Evolutionary conservation across 2,888 invertebrate species (phyloP), one percentile per base, ranked within the genome.

Genomic region (Drosophila engyochracea): DNA sequence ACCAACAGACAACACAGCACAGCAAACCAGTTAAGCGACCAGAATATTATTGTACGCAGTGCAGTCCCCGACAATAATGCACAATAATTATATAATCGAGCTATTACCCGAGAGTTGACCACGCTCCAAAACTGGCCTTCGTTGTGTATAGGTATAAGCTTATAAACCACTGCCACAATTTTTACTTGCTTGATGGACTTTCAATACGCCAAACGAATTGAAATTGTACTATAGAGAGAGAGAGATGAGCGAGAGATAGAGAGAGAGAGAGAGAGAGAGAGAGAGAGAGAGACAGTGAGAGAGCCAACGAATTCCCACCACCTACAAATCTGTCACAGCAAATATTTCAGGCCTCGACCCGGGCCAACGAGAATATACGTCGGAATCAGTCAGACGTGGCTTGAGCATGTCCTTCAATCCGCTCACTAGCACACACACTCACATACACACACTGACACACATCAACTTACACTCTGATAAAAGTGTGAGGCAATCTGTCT

Each of bases 61-160:
- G 61, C 65, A 68, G 47, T 44, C 39, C 57, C 79, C 76, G 70
- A 80, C 88, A 82, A 85, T 85, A 90, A 90, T 85, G 83, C 65
- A 85, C 74, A 75, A 88, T 90, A 85, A 85, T 90, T 85, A 90
- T 90, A 90, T 85, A 85, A 88, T 88, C 73, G 86, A 85, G 76
- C 85, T 76, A 85, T 85, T 88, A 85, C 70, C 69, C 64, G 67
- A 71, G 70, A 68, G 70, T 60, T 76, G 44, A 60, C 28, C 28
- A 51, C 51, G n/a, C 62, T 62, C 52, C 58, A 39, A 84, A 82
- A 89, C 85, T 89, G 86, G 72, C 79, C 87, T 70, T 71, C 54
- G 70, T 58, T 74, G 57, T 79, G 61, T 74, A 66, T 81, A 69
- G 55, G 61, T 74, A 66, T 81, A 74, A 67, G 82, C 66, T 79